Evolutionary conservation across 2,797 vertebrate species (phyloP).

Genomic region (Crocidura indochinensis): DNA sequence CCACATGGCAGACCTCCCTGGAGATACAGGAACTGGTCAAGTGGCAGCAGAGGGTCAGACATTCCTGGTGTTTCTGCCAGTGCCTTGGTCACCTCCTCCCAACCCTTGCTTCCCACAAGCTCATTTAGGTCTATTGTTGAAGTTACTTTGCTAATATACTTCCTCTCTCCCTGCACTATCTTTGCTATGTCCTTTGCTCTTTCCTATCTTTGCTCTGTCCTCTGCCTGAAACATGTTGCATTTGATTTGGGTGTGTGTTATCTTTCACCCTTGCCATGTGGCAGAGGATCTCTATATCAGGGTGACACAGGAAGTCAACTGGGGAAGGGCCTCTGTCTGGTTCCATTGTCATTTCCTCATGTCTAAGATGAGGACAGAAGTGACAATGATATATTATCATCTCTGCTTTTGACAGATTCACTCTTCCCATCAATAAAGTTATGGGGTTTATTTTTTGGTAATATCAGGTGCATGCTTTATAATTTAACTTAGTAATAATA

Average conservation of each 20-base stretch:
- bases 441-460: background rate
- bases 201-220: background rate
- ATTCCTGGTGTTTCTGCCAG: conserved; percentile 38
- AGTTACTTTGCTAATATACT: background rate
- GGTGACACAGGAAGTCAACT: background rate
- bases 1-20: conserved; percentile 13
- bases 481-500: background rate
- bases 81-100: background rate
- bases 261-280: background rate
- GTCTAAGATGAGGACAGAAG: background rate
- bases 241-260: background rate
- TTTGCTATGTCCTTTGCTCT: background rate
- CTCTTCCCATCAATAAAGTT: too few species aligned
- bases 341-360: background rate
- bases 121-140: background rate
- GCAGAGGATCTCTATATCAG: background rate
- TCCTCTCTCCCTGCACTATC: background rate
- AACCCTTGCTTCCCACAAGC: background rate
- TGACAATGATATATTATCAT: background rate
- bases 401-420: background rate
- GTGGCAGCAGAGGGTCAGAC: background rate
- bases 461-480: background rate
- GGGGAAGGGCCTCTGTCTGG: background rate
- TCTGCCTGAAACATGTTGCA: too few species aligned
- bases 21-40: background rate